A percentile compares a stretch with the other conserved stretches of the same genome.
These are phyloP conservation scores for Pseudocheirus occidentalis DNA, from an alignment of 2,797 vertebrate species.

Conservation along the genomic window DNA sequence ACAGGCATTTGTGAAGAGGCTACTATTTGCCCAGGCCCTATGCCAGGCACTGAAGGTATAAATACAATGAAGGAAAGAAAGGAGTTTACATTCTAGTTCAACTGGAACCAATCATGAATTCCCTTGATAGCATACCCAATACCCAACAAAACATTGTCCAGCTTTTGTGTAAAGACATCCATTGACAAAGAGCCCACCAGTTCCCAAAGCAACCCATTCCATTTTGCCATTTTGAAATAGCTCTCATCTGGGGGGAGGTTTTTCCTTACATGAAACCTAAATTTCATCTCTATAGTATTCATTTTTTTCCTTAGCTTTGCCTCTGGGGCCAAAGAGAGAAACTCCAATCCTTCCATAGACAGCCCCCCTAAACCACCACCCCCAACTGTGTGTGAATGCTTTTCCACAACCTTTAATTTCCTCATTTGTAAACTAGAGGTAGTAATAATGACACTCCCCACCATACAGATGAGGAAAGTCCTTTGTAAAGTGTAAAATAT, in stretches of 20 bases:
- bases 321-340: not conserved
- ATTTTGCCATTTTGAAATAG: not conserved
- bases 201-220: not conserved
- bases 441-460: not conserved
- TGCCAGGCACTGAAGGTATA: not conserved
- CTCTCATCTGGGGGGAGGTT: not conserved
- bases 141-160: not conserved
- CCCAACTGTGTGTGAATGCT: not conserved
- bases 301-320: not conserved
- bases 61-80: not conserved
- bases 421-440: not conserved
- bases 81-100: not conserved
- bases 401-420: not conserved
- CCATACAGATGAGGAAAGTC: not conserved
- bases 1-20: not conserved
- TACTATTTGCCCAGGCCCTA: not conserved
- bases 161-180: not conserved
- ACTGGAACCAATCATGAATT: not conserved
- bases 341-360: not conserved
- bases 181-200: not conserved
- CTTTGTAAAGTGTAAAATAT: not conserved
- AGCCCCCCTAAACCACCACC: too few relatives aligned
- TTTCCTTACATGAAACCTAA: not conserved
- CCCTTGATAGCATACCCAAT: not conserved
- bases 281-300: not conserved